A percentile compares a stretch with the other conserved stretches of the same genome.
Evolutionary conservation across 1,140 invertebrate species (phyloP).

Genomic region (Octopus sinensis): DNA sequence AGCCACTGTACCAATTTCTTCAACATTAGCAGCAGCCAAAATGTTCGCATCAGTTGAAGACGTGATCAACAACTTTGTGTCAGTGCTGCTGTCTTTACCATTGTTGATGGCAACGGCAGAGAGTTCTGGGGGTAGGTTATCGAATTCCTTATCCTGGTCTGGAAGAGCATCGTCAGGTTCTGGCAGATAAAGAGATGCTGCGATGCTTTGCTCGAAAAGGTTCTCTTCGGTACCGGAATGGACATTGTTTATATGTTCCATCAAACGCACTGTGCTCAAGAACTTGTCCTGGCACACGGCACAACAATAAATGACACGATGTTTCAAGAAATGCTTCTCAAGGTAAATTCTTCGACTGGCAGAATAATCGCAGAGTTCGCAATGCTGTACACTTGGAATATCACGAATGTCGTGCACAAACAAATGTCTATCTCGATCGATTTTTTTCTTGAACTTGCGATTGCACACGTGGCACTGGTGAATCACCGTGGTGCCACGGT

Average conservation of each 20-base stretch:
- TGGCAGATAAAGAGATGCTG: conserved; percentile 48
- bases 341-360: conserved; percentile 50
- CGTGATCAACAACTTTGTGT: not conserved
- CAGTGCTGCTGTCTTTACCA: not conserved
- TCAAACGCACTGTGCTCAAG: conserved; percentile 46
- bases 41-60: conserved; percentile 11
- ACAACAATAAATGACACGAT: conserved; percentile 50
- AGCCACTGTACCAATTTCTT: not conserved
- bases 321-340: conserved; percentile 54
- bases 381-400: conserved; percentile 43
- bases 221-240: conserved; percentile 39
- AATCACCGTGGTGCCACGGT: conserved; percentile 42
- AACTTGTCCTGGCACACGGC: conserved; percentile 39
- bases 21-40: conserved; percentile 10
- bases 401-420: conserved; percentile 55
- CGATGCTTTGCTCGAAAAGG: conserved; percentile 46
- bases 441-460: conserved; percentile 57
- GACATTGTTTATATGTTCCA: conserved; percentile 45
- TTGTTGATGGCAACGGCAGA: conserved; percentile 22
- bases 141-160: conserved; percentile 33
- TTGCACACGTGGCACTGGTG: conserved; percentile 58
- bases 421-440: conserved; percentile 55
- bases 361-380: conserved; percentile 53
- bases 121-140: conserved; percentile 46
- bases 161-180: conserved; percentile 42